A percentile compares a stretch with the other conserved stretches of the same genome.
These are phyloP conservation scores for Apis dorsata DNA, from an alignment of 1,140 invertebrate genomes.

Conservation along the genomic window DNA sequence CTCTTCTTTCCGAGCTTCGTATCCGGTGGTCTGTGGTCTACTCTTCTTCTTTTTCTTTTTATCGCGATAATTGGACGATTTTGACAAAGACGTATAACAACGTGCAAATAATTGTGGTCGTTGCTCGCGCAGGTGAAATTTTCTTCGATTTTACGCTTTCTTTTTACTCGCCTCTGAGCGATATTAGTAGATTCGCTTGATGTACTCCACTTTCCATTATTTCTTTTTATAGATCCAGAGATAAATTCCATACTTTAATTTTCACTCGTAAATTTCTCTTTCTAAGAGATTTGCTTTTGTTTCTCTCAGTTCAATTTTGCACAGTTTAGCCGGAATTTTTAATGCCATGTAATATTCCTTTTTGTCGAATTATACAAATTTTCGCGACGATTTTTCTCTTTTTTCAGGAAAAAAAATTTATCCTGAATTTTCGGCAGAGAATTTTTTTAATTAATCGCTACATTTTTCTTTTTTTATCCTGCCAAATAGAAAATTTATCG, in stretches of 20 bases:
- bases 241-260: background rate
- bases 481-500: too few relatives aligned
- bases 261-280: background rate
- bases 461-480: too few relatives aligned
- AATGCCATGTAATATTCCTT: too few relatives aligned
- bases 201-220: constrained; percentile 21
- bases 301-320: background rate
- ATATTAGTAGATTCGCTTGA: background rate
- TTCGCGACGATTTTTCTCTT: too few relatives aligned
- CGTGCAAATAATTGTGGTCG: background rate
- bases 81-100: background rate
- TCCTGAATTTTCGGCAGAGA: too few relatives aligned
- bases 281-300: background rate
- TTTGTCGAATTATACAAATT: too few relatives aligned
- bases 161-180: background rate
- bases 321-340: too few relatives aligned
- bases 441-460: too few relatives aligned
- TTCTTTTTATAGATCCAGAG: background rate
- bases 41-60: too few relatives aligned
- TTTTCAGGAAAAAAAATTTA: too few relatives aligned
- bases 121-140: background rate
- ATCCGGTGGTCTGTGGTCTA: background rate
- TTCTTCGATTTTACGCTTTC: constrained; percentile 10
- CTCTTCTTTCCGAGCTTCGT: background rate
- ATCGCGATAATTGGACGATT: background rate